Evolutionary conservation across 2,113 vertebrate genomes (phyloP), one percentile per base, ranked within the genome.

Genomic region (Acrocephalus kingi): DNA sequence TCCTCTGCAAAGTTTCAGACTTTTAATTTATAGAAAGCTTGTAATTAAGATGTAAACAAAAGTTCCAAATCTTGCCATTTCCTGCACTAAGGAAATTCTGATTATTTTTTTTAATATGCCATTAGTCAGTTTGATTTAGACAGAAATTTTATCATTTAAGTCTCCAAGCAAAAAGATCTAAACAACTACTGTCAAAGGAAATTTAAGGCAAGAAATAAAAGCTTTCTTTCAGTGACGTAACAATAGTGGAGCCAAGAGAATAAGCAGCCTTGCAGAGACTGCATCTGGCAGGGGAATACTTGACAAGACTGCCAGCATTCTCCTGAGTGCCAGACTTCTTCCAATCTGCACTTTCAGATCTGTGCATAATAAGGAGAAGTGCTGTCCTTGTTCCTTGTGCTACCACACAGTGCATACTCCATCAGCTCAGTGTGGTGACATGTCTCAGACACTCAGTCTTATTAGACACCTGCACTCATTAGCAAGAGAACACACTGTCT

Each of bases 261-360:
- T 43, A 72, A 81, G 66, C 33, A 89, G 11, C 37, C 31, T 84
- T 28, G 76, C 59, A 94, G 69, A 93, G n/a, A 51, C 37, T 84
- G 62, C 25, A 82, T 39, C 66, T 72, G 89, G 63, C 48, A 84
- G 43, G 9, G 13, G 72, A 82, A 88, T 64, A 87, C 39, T 76
- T 55, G 75, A 93, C 75, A 90, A 96, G 84, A 17, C 48, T 51
- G 62, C 23, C 78, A 89, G 43, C 55, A 33, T 64, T 90, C 62
- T 89, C 68, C 56, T 0, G 0, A 87, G 81, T 13, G 15, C 35
- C 63, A 87, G 62, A 89, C 68, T 88, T 77, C 46, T 79, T 78
- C 59, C 43, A 87, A 27, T 85, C 90, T 93, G 66, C 85, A 94
- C 78, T 75, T 96, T 71, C 46, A 96, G 93, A 84, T 51, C 35